Conservation (phyloP, 2,888 invertebrate genomes). For the Kryphioiulus occultus region DNA sequence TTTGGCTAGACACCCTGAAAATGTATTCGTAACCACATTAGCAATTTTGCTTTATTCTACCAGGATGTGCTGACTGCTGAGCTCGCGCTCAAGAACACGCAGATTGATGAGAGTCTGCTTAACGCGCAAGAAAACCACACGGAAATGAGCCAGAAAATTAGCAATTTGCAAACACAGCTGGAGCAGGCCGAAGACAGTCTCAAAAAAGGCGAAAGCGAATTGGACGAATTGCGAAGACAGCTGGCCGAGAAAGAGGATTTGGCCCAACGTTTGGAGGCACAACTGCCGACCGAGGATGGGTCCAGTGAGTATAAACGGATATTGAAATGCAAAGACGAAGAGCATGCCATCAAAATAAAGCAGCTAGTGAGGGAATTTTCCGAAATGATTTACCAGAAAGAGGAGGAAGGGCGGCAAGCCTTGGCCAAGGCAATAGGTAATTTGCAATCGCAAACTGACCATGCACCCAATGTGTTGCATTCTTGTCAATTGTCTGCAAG, state of each 20-base stretch:
- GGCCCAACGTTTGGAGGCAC: background rate
- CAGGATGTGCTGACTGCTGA: slow-evolving; percentile 35
- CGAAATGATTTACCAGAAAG: slow-evolving; percentile 37
- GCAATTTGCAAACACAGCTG: slow-evolving; percentile 9
- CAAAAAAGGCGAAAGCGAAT: background rate
- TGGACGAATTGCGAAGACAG: background rate
- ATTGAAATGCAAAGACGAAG: slow-evolving; percentile 44
- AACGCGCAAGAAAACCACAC: slow-evolving; percentile 40
- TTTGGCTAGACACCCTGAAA: too few relatives aligned
- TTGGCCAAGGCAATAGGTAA: slow-evolving; percentile 46
- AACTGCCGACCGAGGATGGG: background rate
- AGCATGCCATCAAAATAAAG: slow-evolving; percentile 43
- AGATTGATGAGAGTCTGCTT: slow-evolving; percentile 45
- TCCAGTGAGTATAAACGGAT: slow-evolving; percentile 39
- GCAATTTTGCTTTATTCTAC: background rate
- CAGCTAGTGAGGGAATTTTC: slow-evolving; percentile 40
- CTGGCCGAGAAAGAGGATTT: background rate
- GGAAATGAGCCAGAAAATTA: background rate
- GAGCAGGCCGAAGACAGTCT: background rate
- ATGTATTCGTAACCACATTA: too few relatives aligned
- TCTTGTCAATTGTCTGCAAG: background rate
- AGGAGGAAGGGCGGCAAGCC: slow-evolving; percentile 46
- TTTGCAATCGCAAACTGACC: background rate
- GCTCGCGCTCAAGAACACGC: background rate
- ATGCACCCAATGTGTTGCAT: background rate